A percentile compares a stretch with the other conserved stretches of the same genome.
phyloP scores from a whole-genome alignment of 2,888 invertebrate genomes.

The Acanthoscelides obtectus region DNA sequence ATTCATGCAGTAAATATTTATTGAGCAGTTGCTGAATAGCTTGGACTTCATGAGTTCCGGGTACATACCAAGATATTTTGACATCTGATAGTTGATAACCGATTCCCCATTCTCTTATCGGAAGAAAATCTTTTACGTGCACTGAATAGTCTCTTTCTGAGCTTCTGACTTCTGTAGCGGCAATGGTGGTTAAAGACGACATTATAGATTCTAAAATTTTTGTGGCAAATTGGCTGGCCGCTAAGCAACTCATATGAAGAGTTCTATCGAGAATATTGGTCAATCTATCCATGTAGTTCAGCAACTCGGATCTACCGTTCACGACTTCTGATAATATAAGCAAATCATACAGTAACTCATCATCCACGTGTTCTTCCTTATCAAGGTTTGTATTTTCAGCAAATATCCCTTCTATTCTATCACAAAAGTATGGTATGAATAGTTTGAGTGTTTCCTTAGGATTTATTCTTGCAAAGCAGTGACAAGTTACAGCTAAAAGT shows the following conservation, averaged over 20 bases:
- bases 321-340: constrained; percentile 69
- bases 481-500: constrained; percentile 69
- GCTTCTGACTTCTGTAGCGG: constrained; percentile 61
- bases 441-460: constrained; percentile 65
- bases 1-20: constrained; percentile 62
- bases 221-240: constrained; percentile 61
- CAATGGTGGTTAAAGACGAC: constrained; percentile 57
- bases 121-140: constrained; percentile 64
- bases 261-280: constrained; percentile 65
- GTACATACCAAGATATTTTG: constrained; percentile 73
- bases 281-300: constrained; percentile 63
- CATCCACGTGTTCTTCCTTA: constrained; percentile 72
- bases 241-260: constrained; percentile 63
- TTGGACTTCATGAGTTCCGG: constrained; percentile 62
- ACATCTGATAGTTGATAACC: constrained; percentile 61
- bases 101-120: constrained; percentile 78
- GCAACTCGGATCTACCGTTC: constrained; percentile 58
- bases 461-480: constrained; percentile 61
- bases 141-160: constrained; percentile 56
- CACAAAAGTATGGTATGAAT: constrained; percentile 69
- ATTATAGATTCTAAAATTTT: constrained; percentile 58
- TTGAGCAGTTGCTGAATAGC: constrained; percentile 62
- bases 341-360: constrained; percentile 73
- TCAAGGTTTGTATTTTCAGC: constrained; percentile 62
- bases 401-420: constrained; percentile 58